A percentile compares a stretch with the other conserved stretches of the same genome.
Evolutionary conservation across 1,140 invertebrate genomes (phyloP).

Genomic region (Heliconius hewitsoni): DNA sequence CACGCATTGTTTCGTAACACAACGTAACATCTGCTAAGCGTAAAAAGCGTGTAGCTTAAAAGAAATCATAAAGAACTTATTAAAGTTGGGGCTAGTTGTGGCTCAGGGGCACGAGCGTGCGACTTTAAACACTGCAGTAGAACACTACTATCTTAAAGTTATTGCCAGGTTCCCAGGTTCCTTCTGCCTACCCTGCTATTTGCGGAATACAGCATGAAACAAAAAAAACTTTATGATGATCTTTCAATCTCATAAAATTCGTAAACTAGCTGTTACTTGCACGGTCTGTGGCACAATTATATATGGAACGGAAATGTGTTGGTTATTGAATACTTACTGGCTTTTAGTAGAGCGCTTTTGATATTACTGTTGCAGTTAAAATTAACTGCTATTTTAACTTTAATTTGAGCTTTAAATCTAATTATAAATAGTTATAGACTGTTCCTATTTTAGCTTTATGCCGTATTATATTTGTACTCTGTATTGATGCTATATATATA

Average conservation of each 20-base stretch:
- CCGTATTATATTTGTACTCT: background rate
- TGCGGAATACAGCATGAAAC: too few species aligned
- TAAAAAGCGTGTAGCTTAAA: too few species aligned
- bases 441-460: background rate
- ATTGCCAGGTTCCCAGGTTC: too few species aligned
- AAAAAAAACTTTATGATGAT: too few species aligned
- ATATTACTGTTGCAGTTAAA: constrained; percentile 8
- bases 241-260: too few species aligned
- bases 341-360: constrained; percentile 5
- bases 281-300: constrained; percentile 11
- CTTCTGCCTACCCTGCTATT: too few species aligned
- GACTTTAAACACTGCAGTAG: too few species aligned
- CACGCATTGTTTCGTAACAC: background rate
- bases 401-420: background rate
- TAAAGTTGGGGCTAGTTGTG: too few species aligned
- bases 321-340: constrained; percentile 21
- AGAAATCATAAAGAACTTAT: too few species aligned
- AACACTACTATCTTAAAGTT: too few species aligned
- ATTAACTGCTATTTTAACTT: constrained; percentile 13
- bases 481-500: background rate
- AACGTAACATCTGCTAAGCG: background rate
- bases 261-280: background rate
- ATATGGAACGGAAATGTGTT: constrained; percentile 19
- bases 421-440: background rate
- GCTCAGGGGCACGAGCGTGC: too few species aligned